Base-by-base conservation (phyloP, 53 echinoderm and acorn worm species). In the Hippasteria phrygiana region DNA sequence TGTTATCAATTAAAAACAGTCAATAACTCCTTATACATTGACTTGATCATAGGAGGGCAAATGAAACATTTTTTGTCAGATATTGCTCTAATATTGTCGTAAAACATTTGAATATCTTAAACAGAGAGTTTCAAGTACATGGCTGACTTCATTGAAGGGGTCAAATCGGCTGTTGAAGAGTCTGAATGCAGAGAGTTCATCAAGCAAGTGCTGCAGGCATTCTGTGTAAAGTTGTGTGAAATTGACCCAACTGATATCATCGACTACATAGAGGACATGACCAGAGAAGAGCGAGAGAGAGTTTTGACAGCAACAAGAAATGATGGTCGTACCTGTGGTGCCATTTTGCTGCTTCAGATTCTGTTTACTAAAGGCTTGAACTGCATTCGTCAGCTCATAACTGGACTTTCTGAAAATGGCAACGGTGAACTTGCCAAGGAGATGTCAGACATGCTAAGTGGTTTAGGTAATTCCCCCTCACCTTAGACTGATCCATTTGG, bases 91-190 rank as follows among this genome's bases (percentile, higher is more conserved):
- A 56, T 4, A 22, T 10, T 10, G 17, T 10, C 59, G 3, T 12
- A 20, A 56, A 20, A 56, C 17, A 12, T 45, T 5, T 11, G 6
- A 11, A 45, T 45, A 45, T 45, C 46, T 11, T 45, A 0, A n/a
- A 59, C 59, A 37, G 67, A 33, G 34, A 35, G 3, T 37, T 67
- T 67, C 18, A 67, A 33, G 2, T 85, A 85, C 70, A 5, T 38
- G 7, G 71, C 71, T 17, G 85, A 85, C 47, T 20, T 50, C 85
- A 69, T 85, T 37, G 85, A 71, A 67, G 82, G 66, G 31, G 4
- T 66, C 4, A 47, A 17, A 62, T 0, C 29, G 0, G 40, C 48
- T 41, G 26, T 75, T 3, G 32, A 51, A 34, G 71, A 85, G 51
- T 34, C 69, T 0, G 54, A 71, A 17, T 35, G 50, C 85, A 69